Conservation (phyloP, 2,888 invertebrate genomes). For the Leptopilina syphax region DNA sequence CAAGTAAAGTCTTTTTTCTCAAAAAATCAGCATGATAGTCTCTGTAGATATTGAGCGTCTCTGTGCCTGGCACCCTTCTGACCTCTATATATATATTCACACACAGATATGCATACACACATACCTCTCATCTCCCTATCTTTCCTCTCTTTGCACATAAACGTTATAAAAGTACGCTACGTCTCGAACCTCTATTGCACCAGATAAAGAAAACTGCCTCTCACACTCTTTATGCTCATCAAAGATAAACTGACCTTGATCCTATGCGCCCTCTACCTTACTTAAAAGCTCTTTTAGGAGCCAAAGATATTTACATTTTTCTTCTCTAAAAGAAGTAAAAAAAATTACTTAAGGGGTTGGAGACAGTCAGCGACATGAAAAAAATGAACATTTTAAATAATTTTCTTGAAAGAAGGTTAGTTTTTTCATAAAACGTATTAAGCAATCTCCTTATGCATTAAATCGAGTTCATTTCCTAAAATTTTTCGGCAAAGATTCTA, state of each 20-base stretch:
- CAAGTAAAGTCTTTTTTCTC: background rate
- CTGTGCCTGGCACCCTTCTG: conserved; percentile 52
- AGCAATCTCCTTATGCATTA: too few species aligned
- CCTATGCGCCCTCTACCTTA: conserved; percentile 6
- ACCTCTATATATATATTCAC: background rate
- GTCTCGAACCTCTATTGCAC: background rate
- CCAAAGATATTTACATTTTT: conserved; percentile 22
- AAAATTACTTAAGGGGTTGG: background rate
- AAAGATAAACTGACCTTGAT: conserved; percentile 39
- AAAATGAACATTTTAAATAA: too few species aligned
- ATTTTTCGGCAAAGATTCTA: too few species aligned
- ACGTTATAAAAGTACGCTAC: conserved; percentile 32
- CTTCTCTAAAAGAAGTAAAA: background rate
- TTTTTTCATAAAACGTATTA: too few species aligned
- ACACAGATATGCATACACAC: background rate
- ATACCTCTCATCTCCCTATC: conserved; percentile 21
- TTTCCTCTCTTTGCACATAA: conserved; percentile 27
- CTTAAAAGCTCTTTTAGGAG: conserved; percentile 4
- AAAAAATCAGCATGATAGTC: conserved; percentile 31
- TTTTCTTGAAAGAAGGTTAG: too few species aligned
- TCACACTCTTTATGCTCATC: background rate
- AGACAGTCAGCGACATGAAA: background rate
- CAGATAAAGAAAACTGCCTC: conserved; percentile 8
- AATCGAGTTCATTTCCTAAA: too few species aligned
- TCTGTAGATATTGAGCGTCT: conserved; percentile 46